Base-by-base conservation (phyloP, 2,113 vertebrate genomes). In the Penelope pileata region DNA sequence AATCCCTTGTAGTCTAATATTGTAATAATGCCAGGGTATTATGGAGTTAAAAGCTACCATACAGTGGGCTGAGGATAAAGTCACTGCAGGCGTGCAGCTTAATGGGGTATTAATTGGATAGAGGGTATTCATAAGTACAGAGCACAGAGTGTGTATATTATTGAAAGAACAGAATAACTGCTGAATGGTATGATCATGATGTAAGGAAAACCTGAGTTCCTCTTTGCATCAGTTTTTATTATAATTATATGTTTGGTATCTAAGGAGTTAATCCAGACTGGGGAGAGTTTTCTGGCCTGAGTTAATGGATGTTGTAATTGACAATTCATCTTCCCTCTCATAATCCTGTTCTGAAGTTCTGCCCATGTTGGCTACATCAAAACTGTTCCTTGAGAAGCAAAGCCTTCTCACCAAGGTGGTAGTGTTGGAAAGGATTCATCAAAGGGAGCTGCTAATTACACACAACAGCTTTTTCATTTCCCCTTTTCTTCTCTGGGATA, bases 1-100 rank as follows among this genome's bases (percentile, higher is more conserved):
- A 93, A 83, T 80, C 87, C 86, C 88, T 96, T 88, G 63, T 95
- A 90, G 85, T 94, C 80, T 94, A 88, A 94, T 88, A 94, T 69
- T 77, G 67, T 88, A 88, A 96, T 95, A 94, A 94, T 83, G 73
- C 84, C 34, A 12, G 92, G 93, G 84, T 94, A 92, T 94, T 95
- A 91, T 83, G 95, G 94, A 97, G 91, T 92, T 94, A 96, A 96
- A 94, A 96, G 94, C 94, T 91, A 86, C 84, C 87, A 11, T 84
- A 68, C 29, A 85, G 89, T 92, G 94, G 92, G 90, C 64, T 90
- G 91, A 67, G 92, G 93, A 93, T 94, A 90, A 97, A 96, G 94
- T 86, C 95, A 67, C 93, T 40, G 93, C 82, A 2, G 95, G 95
- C 2, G 19, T 47, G 84, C 30, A 0, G 64, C 79, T 82, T 93